These are phyloP conservation scores for Eclectus roratus DNA, from an alignment of 2,113 vertebrate species.

Conservation along the genomic window DNA sequence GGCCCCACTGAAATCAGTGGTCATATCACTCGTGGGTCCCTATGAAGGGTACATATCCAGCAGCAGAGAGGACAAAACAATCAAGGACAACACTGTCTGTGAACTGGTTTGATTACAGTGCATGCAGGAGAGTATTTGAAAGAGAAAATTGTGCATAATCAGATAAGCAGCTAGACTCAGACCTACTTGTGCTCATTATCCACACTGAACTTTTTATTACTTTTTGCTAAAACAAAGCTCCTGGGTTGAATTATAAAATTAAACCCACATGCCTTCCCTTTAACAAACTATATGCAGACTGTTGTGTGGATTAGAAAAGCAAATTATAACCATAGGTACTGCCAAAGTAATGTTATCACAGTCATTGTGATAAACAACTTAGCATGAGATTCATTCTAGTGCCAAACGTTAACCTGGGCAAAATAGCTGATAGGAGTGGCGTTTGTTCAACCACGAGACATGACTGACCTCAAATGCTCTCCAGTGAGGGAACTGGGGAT, in stretches of 20 bases:
- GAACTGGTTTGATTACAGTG: constrained; percentile 32
- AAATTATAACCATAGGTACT: not conserved
- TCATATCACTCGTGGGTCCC: not conserved
- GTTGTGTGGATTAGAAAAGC: not conserved
- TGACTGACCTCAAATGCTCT: constrained; percentile 10
- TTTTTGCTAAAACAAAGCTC: not conserved
- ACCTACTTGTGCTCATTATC: not conserved
- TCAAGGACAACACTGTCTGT: constrained; percentile 40
- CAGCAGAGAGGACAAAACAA: constrained; percentile 33
- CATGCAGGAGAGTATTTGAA: constrained; percentile 12
- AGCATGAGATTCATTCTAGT: not conserved
- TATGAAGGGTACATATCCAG: not conserved
- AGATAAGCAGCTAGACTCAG: constrained; percentile 4
- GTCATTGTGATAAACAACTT: not conserved
- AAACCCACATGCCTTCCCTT: not conserved
- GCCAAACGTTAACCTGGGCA: constrained; percentile 34
- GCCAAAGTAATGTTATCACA: not conserved
- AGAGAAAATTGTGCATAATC: constrained; percentile 43
- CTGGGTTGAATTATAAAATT: constrained; percentile 2
- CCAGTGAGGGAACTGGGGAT: not conserved
- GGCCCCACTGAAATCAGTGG: not conserved
- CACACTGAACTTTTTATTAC: not conserved
- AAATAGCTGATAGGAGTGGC: not conserved
- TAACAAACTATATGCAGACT: not conserved
- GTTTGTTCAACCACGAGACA: not conserved